Evolutionary conservation across 2,797 vertebrate genomes (phyloP).

Genomic region (Lateolabrax maculatus): DNA sequence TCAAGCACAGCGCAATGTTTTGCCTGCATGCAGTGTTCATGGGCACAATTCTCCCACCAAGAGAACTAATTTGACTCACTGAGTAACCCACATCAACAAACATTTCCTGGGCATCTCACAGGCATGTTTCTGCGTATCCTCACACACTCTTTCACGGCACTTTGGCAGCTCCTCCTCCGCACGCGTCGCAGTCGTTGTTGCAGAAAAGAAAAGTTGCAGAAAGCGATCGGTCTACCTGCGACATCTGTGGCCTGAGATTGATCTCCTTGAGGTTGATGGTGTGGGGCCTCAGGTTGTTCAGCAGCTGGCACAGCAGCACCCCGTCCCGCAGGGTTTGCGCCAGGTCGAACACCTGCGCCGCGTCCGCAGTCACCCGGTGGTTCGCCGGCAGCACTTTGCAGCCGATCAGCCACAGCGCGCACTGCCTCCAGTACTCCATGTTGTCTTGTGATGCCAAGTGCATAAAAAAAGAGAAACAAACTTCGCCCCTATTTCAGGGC

Average conservation of each 20-base stretch:
- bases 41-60: not conserved
- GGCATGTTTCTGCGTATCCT: no score
- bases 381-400: slow-evolving; percentile 92
- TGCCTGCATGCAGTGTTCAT: not conserved
- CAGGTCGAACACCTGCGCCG: slow-evolving; percentile 94
- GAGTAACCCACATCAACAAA: not conserved
- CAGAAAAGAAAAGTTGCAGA: no score
- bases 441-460: not conserved
- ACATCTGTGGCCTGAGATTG: slow-evolving; percentile 94
- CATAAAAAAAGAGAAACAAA: no score
- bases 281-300: slow-evolving; percentile 90
- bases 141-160: no score
- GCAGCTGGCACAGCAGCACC: slow-evolving; percentile 93
- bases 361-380: slow-evolving; percentile 92
- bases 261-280: slow-evolving; percentile 94
- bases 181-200: not conserved
- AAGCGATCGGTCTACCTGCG: slow-evolving; percentile 85
- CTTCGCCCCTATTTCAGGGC: slow-evolving; percentile 6
- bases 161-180: not conserved
- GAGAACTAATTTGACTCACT: not conserved
- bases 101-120: not conserved
- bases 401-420: slow-evolving; percentile 92
- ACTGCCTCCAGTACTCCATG: slow-evolving; percentile 96
- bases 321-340: slow-evolving; percentile 96
- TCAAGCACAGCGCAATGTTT: not conserved